Evolutionary conservation across 2,113 vertebrate genomes (phyloP).

Genomic region (Turnix velox): DNA sequence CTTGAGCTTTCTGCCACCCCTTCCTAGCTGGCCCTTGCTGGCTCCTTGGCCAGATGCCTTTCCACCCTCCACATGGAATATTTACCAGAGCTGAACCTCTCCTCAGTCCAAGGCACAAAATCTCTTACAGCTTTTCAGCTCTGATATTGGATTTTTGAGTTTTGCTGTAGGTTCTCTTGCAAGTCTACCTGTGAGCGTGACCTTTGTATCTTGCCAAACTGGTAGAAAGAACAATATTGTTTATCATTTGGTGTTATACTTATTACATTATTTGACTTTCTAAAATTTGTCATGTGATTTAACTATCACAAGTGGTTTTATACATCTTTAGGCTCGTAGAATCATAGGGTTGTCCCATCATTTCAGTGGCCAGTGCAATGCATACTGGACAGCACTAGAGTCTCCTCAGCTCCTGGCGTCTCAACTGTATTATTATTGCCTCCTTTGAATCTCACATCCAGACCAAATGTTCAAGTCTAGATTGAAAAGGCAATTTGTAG

Average conservation of each 20-base stretch:
- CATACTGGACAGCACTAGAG: background rate
- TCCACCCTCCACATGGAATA: accelerated
- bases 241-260: background rate
- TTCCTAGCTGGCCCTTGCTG: background rate
- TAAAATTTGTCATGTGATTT: background rate
- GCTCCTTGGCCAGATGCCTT: background rate
- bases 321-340: too few species aligned
- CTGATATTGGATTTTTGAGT: background rate
- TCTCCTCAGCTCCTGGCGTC: background rate
- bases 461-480: background rate
- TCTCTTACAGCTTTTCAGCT: background rate
- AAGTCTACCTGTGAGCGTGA: background rate
- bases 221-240: background rate
- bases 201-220: background rate
- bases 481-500: background rate
- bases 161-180: background rate
- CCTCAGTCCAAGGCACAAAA: background rate
- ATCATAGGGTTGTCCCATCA: background rate
- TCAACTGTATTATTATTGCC: background rate
- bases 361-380: background rate
- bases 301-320: background rate
- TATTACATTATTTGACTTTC: constrained; percentile 1
- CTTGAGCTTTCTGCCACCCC: background rate
- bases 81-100: background rate
- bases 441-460: background rate